Percentiles rank a stretch among this genome's conserved stretches.
Conservation (phyloP, 2,888 invertebrate genomes). For the Protonemura montana region DNA sequence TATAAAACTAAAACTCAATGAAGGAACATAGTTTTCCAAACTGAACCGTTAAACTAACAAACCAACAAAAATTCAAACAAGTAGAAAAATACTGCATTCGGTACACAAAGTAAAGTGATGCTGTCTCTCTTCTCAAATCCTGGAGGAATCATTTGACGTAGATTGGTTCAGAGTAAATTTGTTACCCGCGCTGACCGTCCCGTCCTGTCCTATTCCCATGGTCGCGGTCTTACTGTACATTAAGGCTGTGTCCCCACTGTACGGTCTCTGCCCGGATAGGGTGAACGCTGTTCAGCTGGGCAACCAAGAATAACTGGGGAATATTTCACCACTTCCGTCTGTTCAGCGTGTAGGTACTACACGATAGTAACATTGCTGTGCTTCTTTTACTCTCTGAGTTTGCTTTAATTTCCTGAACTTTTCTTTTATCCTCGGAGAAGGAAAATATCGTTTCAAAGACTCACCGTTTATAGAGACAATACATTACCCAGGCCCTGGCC, state of each 20-base stretch:
- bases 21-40: no score
- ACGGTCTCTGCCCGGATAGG: neutral
- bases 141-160: neutral
- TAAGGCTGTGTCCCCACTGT: neutral
- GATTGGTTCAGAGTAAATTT: conserved; percentile 4
- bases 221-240: neutral
- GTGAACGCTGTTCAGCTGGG: no score
- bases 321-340: neutral
- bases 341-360: neutral
- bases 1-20: no score
- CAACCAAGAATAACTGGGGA: neutral
- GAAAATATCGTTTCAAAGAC: neutral
- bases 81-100: neutral
- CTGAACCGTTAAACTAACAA: no score
- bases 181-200: neutral
- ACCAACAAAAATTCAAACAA: neutral
- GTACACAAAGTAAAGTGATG: neutral
- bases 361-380: neutral
- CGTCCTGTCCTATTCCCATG: neutral
- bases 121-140: neutral
- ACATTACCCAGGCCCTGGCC: neutral
- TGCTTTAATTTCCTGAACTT: neutral
- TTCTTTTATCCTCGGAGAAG: neutral
- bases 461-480: neutral
- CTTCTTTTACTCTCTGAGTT: neutral